Evolutionary conservation across 2,113 vertebrate species (phyloP).

Genomic region (Hippocampus abdominalis): DNA sequence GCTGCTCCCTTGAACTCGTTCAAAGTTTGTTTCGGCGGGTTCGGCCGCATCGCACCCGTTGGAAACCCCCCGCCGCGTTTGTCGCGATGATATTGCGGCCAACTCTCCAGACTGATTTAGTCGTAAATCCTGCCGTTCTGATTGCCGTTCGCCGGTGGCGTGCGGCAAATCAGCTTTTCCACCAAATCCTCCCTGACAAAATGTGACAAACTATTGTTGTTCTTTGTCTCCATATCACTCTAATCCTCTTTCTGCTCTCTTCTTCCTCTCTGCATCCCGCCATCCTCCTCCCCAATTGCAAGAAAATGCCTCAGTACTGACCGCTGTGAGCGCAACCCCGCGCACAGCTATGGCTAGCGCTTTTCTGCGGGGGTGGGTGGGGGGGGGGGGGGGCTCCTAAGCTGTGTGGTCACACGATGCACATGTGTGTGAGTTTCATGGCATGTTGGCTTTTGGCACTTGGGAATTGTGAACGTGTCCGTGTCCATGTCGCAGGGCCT

Average conservation of each 20-base stretch:
- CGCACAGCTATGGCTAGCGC: conserved; percentile 21
- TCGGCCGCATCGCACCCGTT: neutral
- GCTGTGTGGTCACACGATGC: conserved; percentile 57
- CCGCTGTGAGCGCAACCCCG: conserved; percentile 30
- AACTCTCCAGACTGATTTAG: conserved; percentile 56
- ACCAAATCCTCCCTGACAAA: conserved; percentile 68
- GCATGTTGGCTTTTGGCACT: conserved; percentile 23
- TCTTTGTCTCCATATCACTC: conserved; percentile 67
- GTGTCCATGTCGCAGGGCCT: conserved; percentile 30
- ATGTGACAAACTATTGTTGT: conserved; percentile 69
- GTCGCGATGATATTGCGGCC: conserved; percentile 8
- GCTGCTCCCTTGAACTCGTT: no score
- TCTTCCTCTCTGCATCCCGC: conserved; percentile 47
- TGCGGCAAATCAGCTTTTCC: conserved; percentile 70
- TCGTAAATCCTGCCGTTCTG: conserved; percentile 65
- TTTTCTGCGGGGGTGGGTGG: conserved; percentile 44
- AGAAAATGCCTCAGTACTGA: conserved; percentile 55
- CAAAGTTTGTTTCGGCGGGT: neutral
- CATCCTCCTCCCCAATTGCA: conserved; percentile 47
- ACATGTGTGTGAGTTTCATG: conserved; percentile 35
- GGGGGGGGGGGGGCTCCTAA: conserved; percentile 58
- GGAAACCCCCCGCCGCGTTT: neutral
- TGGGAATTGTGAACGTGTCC: conserved; percentile 9
- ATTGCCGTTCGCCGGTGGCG: conserved; percentile 66
- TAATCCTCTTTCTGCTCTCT: conserved; percentile 66